Conservation (phyloP, 2,113 vertebrate species). For the Baryphthengus martii region DNA sequence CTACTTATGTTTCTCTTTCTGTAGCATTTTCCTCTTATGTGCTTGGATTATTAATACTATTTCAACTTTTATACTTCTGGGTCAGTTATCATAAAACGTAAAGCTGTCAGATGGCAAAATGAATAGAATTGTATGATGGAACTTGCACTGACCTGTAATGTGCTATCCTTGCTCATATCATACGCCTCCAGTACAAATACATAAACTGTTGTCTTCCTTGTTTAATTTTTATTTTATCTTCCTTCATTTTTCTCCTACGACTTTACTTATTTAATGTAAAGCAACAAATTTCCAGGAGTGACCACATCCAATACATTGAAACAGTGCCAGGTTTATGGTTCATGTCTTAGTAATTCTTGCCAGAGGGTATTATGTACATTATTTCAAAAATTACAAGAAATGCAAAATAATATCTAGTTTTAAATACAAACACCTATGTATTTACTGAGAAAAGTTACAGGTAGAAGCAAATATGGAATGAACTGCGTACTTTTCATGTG, state of each 20-base stretch:
- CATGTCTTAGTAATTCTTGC: not conserved
- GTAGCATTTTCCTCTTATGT: not conserved
- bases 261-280: not conserved
- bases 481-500: not conserved
- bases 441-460: not conserved
- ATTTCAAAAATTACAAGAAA: not conserved
- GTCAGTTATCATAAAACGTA: not conserved
- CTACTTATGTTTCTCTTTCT: not conserved
- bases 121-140: rapidly evolving
- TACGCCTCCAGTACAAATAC: not conserved
- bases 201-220: not conserved
- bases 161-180: not conserved
- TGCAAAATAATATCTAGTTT: not conserved
- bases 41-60: not conserved
- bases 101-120: not conserved
- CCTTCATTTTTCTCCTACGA: not conserved
- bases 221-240: not conserved
- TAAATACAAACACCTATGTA: not conserved
- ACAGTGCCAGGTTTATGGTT: not conserved
- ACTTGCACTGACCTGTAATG: not conserved
- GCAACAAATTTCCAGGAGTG: not conserved
- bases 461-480: not conserved
- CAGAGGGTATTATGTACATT: not conserved
- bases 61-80: not conserved
- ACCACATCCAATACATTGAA: not conserved